These are phyloP conservation scores for Zootermopsis nevadensis DNA, from an alignment of 2,888 invertebrate genomes.

Conservation along the genomic window DNA sequence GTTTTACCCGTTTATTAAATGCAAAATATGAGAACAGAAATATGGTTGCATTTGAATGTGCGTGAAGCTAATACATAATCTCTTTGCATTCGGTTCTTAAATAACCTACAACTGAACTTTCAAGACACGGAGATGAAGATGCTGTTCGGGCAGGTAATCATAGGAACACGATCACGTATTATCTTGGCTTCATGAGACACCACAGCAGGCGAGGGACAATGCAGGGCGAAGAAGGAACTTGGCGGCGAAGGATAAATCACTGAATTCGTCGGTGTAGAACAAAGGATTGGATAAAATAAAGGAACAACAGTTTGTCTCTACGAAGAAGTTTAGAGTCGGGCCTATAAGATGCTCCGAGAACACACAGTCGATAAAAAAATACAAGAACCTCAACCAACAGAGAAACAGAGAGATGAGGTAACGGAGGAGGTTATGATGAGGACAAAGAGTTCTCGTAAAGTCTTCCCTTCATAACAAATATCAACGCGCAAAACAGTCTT, in stretches of 20 bases:
- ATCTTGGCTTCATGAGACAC: not conserved
- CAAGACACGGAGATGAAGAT: no score
- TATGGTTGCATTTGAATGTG: no score
- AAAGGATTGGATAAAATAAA: constrained; percentile 6
- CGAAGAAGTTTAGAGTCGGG: not conserved
- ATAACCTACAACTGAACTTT: no score
- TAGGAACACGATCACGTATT: no score
- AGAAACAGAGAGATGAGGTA: not conserved
- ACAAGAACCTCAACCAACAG: not conserved
- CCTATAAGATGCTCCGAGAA: no score
- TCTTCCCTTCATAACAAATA: no score
- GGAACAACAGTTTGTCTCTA: constrained; percentile 17
- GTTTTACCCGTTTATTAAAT: no score
- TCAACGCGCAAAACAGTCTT: no score
- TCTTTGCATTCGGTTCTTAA: no score
- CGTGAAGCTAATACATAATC: no score
- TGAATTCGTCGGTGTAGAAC: constrained; percentile 10
- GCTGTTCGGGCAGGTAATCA: no score
- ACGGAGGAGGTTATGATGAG: not conserved
- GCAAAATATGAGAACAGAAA: no score
- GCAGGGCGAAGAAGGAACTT: not conserved
- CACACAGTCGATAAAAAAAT: not conserved
- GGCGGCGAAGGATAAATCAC: constrained; percentile 7
- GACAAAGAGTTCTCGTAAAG: not conserved
- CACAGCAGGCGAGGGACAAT: not conserved